phyloP scores from a whole-genome alignment of 2,113 vertebrate species.

The Chionodraco myersi region DNA sequence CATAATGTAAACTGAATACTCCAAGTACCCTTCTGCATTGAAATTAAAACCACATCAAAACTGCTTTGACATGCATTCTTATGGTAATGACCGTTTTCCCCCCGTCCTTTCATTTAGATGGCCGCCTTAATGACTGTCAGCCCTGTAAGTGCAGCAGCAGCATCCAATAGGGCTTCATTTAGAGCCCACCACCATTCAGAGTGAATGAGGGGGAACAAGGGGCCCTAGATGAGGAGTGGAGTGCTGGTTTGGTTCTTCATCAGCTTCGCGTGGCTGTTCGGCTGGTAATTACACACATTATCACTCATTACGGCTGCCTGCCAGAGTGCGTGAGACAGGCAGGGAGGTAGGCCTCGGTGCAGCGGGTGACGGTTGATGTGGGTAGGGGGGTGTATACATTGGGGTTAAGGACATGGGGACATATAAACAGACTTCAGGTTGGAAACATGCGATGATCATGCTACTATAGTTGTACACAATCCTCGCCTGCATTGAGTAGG shows the following conservation, averaged over 20 bases:
- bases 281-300: slow-evolving; percentile 82
- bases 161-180: slow-evolving; percentile 65
- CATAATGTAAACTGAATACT: slow-evolving; percentile 51
- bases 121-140: slow-evolving; percentile 64
- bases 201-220: slow-evolving; percentile 71
- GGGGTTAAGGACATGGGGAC: slow-evolving; percentile 16
- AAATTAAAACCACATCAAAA: slow-evolving; percentile 76
- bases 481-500: not conserved
- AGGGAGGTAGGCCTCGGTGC: slow-evolving; percentile 22
- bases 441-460: not conserved
- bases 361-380: slow-evolving; percentile 22
- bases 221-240: slow-evolving; percentile 67
- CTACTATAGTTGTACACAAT: slow-evolving; percentile 4
- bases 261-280: slow-evolving; percentile 67
- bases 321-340: slow-evolving; percentile 51
- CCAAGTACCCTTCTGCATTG: slow-evolving; percentile 22
- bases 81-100: slow-evolving; percentile 64
- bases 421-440: slow-evolving; percentile 8
- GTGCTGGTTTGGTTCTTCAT: slow-evolving; percentile 62
- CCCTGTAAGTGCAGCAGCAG: slow-evolving; percentile 51
- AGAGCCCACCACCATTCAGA: slow-evolving; percentile 60
- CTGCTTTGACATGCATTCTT: slow-evolving; percentile 72
- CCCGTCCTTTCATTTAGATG: slow-evolving; percentile 63
- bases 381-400: slow-evolving; percentile 5
- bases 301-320: slow-evolving; percentile 77